Evolutionary conservation across 2,888 invertebrate species (phyloP).

Genomic region (Leucophora obtusa): DNA sequence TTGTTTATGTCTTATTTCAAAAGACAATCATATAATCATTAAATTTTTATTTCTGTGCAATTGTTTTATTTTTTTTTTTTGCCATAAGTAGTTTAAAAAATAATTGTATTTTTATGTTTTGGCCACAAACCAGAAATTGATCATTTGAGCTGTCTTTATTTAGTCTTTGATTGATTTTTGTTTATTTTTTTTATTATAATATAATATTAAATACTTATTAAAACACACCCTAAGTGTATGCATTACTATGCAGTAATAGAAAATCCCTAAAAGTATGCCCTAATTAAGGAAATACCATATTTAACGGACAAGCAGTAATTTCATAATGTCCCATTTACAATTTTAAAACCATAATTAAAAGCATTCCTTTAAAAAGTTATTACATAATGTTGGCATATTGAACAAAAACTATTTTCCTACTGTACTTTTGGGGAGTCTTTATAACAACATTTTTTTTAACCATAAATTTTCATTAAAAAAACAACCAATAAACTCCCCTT

Average conservation of each 20-base stretch:
- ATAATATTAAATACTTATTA: too few relatives aligned
- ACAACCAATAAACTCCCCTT: background rate
- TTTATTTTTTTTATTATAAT: too few relatives aligned
- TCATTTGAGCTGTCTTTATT: background rate
- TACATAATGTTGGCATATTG: too few relatives aligned
- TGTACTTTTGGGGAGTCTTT: background rate
- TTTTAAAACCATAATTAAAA: too few relatives aligned
- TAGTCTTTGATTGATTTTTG: background rate
- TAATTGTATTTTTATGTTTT: background rate
- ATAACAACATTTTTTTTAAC: background rate
- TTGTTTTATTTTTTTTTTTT: background rate
- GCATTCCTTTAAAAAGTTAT: too few relatives aligned
- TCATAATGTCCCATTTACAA: too few relatives aligned
- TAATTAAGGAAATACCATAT: too few relatives aligned
- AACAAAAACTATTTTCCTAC: background rate
- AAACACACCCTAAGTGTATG: too few relatives aligned
- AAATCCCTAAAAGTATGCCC: too few relatives aligned
- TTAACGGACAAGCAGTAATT: too few relatives aligned
- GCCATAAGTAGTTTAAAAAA: background rate
- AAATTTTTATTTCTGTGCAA: background rate
- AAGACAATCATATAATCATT: background rate
- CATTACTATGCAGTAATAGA: too few relatives aligned
- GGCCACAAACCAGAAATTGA: background rate
- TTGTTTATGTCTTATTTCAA: background rate
- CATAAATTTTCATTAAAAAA: conserved; percentile 28